Base-by-base conservation (phyloP, 2,888 invertebrate species). In the Cryptus viduatorius region DNA sequence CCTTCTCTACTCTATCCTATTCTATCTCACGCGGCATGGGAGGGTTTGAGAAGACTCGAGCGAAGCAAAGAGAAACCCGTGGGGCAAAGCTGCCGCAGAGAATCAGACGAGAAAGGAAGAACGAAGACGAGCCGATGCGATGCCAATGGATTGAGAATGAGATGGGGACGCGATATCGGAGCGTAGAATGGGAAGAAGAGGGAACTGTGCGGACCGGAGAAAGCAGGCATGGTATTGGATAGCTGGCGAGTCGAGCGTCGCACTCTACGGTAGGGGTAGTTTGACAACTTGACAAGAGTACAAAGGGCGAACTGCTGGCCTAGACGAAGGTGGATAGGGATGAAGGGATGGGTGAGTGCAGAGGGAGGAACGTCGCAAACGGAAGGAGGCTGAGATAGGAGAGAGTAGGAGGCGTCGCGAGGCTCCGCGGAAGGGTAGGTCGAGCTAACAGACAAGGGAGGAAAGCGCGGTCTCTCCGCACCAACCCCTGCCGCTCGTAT, bases 401-500 rank as follows among this genome's bases (percentile, higher is more conserved):
- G 87, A 29, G 87, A 88, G 88, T 83, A 89, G 91, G 94, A 95
- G 94, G 94, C 95, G 95, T 95, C 95, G 95, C 95, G 95, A 94
- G 94, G 95, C 94, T 94, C 88, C 89, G 88, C 94, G 87, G 86
- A 88, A 89, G 88, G 89, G 87, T 88, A 87, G 83, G 86, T 85
- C 78, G 83, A 81, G 69, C 68, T 72, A 83, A 77, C 69, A 76
- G 81, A 82, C 86, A 85, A 83, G 88, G 88, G 87, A 83, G 87
- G 88, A 86, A 87, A 89, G 88, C 85, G 87, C 80, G 88, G 89
- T 85, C 86, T 86, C 85, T 86, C 85, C 85, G 86, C 89, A 91
- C 89, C 88, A 16, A 24, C 16, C 65, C 44, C 16, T 4, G 10
- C 24, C 46, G 14, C 31, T 19, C 50, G 68, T 31, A 46, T 65